These are phyloP conservation scores for Nothobranchius furzeri DNA, from an alignment of 2,113 vertebrate genomes.

Conservation along the genomic window DNA sequence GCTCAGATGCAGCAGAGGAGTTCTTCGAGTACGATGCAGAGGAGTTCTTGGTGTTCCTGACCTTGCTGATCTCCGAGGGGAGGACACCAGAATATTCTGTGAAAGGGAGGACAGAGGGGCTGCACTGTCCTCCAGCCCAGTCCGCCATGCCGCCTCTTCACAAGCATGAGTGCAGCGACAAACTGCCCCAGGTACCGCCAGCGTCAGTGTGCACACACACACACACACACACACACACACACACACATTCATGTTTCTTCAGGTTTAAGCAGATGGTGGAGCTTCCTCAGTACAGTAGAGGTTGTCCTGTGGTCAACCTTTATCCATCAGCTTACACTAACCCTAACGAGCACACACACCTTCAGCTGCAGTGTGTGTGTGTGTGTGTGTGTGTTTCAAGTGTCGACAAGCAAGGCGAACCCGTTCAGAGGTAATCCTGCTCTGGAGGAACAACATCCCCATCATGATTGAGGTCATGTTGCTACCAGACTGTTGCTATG, in stretches of 20 bases:
- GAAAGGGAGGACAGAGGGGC: slow-evolving; percentile 94
- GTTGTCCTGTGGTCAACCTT: too few relatives aligned
- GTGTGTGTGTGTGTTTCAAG: slow-evolving; percentile 74
- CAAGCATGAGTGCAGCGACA: slow-evolving; percentile 96
- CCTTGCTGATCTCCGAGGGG: slow-evolving; percentile 95
- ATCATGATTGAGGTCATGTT: slow-evolving; percentile 99
- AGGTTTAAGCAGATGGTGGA: neutral
- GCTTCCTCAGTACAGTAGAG: too few relatives aligned
- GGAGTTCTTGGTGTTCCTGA: slow-evolving; percentile 96
- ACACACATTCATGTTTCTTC: neutral
- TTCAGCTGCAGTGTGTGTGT: neutral
- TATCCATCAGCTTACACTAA: neutral
- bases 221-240: too few relatives aligned
- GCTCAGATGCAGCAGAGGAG: slow-evolving; percentile 89
- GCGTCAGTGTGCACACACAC: neutral
- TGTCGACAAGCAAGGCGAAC: slow-evolving; percentile 94
- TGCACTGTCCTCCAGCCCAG: slow-evolving; percentile 95
- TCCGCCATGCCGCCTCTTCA: slow-evolving; percentile 84
- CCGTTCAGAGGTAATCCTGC: slow-evolving; percentile 90
- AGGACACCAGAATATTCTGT: slow-evolving; percentile 93
- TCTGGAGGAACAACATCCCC: slow-evolving; percentile 96
- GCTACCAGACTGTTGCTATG: slow-evolving; percentile 98
- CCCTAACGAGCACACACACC: slow-evolving; percentile 41
- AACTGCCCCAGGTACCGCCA: slow-evolving; percentile 87
- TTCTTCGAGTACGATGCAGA: slow-evolving; percentile 98